These are phyloP conservation scores for Pagetopsis macropterus DNA, from an alignment of 2,797 vertebrate genomes.

Conservation along the genomic window DNA sequence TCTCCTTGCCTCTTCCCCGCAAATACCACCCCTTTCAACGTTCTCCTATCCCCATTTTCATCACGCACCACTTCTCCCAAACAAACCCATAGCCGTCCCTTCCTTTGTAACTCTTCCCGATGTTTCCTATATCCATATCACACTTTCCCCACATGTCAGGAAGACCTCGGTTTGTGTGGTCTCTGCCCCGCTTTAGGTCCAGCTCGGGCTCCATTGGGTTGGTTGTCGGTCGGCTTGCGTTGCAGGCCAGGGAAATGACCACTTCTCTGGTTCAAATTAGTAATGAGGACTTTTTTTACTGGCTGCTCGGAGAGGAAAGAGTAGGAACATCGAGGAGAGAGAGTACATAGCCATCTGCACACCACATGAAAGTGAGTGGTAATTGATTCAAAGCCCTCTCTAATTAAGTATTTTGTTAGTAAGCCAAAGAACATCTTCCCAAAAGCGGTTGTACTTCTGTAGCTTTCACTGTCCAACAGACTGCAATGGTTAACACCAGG, in stretches of 20 bases:
- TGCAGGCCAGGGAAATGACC: conserved; percentile 70
- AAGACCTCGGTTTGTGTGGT: conserved; percentile 65
- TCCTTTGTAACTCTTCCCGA: conserved; percentile 36
- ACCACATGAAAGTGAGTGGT: conserved; percentile 77
- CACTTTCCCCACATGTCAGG: conserved; percentile 73
- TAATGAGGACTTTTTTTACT: conserved; percentile 71
- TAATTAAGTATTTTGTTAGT: conserved; percentile 79
- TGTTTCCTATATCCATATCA: conserved; percentile 70
- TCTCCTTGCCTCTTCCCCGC: conserved; percentile 42
- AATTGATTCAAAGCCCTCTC: conserved; percentile 75
- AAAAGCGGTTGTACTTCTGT: conserved; percentile 66
- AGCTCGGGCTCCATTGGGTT: conserved; percentile 56
- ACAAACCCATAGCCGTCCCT: conserved; percentile 35
- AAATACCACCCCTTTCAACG: conserved; percentile 32
- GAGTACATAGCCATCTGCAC: conserved; percentile 73
- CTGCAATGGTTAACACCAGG: conserved; percentile 51
- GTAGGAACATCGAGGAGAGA: conserved; percentile 55
- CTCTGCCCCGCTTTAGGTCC: conserved; percentile 68
- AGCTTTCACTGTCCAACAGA: conserved; percentile 47
- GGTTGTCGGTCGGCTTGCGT: conserved; percentile 60
- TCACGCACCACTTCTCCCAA: conserved; percentile 39
- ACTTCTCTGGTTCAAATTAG: conserved; percentile 87
- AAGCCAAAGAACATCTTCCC: conserved; percentile 72
- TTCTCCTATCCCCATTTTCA: conserved; percentile 42
- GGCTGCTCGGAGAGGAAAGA: conserved; percentile 65